Conservation (phyloP, 1,140 invertebrate genomes). For the Musca vetustissima region DNA sequence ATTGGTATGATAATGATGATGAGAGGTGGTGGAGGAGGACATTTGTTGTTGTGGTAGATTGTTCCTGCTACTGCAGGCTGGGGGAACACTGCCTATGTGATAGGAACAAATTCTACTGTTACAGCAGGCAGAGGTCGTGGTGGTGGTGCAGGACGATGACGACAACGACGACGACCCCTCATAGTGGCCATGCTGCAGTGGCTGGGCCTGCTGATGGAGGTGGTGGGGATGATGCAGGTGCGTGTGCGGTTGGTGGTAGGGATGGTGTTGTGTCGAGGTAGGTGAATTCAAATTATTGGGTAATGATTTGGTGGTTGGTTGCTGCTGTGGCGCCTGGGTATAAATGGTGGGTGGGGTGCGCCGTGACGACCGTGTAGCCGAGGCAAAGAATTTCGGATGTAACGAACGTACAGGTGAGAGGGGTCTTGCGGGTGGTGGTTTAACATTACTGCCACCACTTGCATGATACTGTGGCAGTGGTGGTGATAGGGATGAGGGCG, state of each 20-base stretch:
- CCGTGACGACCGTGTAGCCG: background rate
- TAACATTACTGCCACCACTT: background rate
- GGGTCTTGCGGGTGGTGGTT: background rate
- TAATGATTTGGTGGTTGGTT: constrained; percentile 27
- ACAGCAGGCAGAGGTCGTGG: constrained; percentile 29
- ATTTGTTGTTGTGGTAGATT: constrained; percentile 13
- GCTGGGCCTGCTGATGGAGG: background rate
- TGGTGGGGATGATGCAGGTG: too few species aligned
- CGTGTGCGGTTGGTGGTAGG: background rate
- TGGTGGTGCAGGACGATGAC: constrained; percentile 28
- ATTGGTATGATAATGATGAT: constrained; percentile 26
- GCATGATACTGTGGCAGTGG: constrained; percentile 10
- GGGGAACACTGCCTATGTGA: constrained; percentile 4
- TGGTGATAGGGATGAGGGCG: constrained; percentile 1
- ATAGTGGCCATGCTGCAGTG: constrained; percentile 1
- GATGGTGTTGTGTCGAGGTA: background rate
- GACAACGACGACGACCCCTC: too few species aligned
- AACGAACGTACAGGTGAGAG: constrained; percentile 8
- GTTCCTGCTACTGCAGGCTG: constrained; percentile 29
- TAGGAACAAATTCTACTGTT: constrained; percentile 33
- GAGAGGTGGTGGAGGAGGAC: background rate
- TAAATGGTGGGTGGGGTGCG: constrained; percentile 39
- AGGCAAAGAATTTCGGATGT: constrained; percentile 12
- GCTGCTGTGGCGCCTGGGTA: constrained; percentile 40
- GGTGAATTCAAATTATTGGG: constrained; percentile 3